Evolutionary conservation across 2,113 vertebrate genomes (phyloP).

Genomic region (Nothoprocta pentlandii): DNA sequence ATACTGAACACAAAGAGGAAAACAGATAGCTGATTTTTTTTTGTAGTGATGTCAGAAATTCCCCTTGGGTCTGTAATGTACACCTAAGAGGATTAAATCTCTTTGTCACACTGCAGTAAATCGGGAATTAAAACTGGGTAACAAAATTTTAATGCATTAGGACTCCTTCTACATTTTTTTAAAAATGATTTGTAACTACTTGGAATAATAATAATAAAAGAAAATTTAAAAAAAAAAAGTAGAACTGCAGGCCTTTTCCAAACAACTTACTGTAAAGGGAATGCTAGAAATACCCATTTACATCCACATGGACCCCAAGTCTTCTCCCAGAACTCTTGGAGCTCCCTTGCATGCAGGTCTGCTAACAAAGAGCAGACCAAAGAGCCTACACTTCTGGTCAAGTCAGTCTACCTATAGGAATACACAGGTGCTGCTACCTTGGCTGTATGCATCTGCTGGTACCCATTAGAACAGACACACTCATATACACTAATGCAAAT

Average conservation of each 20-base stretch:
- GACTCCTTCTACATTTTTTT: neutral
- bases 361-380: neutral
- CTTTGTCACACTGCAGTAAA: neutral
- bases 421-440: neutral
- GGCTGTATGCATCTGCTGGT: neutral
- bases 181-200: neutral
- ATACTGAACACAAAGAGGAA: neutral
- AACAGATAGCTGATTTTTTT: neutral
- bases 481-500: neutral
- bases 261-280: neutral
- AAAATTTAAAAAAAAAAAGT: neutral
- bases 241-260: neutral
- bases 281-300: neutral
- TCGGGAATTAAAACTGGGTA: neutral
- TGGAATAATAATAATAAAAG: neutral
- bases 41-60: neutral
- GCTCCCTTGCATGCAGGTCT: neutral
- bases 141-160: neutral
- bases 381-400: neutral
- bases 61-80: neutral
- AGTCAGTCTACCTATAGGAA: neutral
- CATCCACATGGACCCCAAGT: accelerated
- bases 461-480: neutral
- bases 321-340: neutral
- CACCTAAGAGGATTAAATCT: neutral